These are phyloP conservation scores for Chrosomus eos DNA, from an alignment of 2,797 vertebrate species.

Conservation along the genomic window DNA sequence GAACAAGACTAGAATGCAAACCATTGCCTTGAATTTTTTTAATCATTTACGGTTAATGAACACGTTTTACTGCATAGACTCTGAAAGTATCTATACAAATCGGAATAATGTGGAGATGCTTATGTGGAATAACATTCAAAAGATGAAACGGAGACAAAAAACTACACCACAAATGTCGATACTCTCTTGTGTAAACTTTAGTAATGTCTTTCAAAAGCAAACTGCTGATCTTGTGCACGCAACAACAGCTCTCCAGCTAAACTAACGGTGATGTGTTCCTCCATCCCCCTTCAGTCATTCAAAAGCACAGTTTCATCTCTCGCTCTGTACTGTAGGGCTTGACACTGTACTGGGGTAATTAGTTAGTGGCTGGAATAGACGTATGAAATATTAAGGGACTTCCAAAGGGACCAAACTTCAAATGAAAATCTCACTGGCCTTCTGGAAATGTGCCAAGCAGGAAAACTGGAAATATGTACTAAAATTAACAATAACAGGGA, in stretches of 20 bases:
- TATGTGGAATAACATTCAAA: background rate
- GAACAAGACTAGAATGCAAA: background rate
- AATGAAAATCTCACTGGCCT: slow-evolving; percentile 54
- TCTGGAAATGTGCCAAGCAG: slow-evolving; percentile 53
- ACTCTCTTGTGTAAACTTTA: too few species aligned
- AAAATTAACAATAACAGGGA: slow-evolving; percentile 27
- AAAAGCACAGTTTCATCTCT: slow-evolving; percentile 34
- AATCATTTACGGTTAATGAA: background rate
- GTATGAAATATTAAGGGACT: slow-evolving; percentile 60
- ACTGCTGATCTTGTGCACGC: slow-evolving; percentile 13
- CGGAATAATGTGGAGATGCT: background rate
- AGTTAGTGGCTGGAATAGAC: slow-evolving; percentile 59
- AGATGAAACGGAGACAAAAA: background rate
- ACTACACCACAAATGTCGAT: too few species aligned
- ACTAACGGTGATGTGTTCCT: slow-evolving; percentile 28
- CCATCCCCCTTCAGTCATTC: slow-evolving; percentile 26
- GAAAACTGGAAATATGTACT: slow-evolving; percentile 32
- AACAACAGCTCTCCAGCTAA: slow-evolving; percentile 13
- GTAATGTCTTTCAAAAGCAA: slow-evolving; percentile 10
- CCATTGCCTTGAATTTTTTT: background rate
- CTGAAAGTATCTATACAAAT: background rate
- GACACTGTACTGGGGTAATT: slow-evolving; percentile 59
- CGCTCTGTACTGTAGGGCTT: slow-evolving; percentile 51
- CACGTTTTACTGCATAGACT: background rate
- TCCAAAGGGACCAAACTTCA: slow-evolving; percentile 58